Evolutionary conservation across 37 sponge, comb jelly and placozoan genomes (phyloP), one percentile per base, ranked within the genome.

Genomic region (Oscarella lobularis): DNA sequence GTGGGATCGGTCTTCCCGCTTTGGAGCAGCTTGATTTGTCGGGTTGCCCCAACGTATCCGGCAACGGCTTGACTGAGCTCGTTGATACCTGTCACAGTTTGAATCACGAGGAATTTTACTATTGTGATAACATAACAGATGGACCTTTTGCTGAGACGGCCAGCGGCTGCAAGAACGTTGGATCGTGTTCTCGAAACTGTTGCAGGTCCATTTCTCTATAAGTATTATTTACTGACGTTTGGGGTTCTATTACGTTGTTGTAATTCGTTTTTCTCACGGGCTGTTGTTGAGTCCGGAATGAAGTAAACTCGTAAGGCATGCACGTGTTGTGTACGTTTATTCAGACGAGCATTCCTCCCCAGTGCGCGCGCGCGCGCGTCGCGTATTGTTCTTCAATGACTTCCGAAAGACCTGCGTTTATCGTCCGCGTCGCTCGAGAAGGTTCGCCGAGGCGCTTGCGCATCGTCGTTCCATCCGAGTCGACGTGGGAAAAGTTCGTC

Each of bases 51-150:
- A 78, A 74, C 36, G 40, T 88, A 33, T 74, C 83, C 0, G 77
- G 77, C 39, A 33, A 35, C 29, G 86, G 82, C 31, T 60, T 92
- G 37, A 41, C 73, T 0, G 72, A 80, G 37, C 78, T 85, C 6
- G 76, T 83, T 14, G 32, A 79, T 0, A 65, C 40, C 38, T 88
- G 85, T 41, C 83, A 86, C 33, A 2, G 39, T n/a, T 83, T 92
- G 31, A 48, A 74, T 3, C 89, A 88, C 3, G 92, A 92, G 69
- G 37, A 82, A 6, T 76, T 92, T 29, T 89, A 77, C 81, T 92
- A 92, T 78, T 92, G 92, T 54, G 92, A 92, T 73, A 85, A 92
- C 81, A 85, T 88, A 74, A 33, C 39, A 66, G 73, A 85, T 34
- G 92, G 92, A 27, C 92, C 92, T 37, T 88, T 81, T 60, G 30